These are phyloP conservation scores for Gambusia affinis DNA, from an alignment of 2,113 vertebrate species.

Conservation along the genomic window DNA sequence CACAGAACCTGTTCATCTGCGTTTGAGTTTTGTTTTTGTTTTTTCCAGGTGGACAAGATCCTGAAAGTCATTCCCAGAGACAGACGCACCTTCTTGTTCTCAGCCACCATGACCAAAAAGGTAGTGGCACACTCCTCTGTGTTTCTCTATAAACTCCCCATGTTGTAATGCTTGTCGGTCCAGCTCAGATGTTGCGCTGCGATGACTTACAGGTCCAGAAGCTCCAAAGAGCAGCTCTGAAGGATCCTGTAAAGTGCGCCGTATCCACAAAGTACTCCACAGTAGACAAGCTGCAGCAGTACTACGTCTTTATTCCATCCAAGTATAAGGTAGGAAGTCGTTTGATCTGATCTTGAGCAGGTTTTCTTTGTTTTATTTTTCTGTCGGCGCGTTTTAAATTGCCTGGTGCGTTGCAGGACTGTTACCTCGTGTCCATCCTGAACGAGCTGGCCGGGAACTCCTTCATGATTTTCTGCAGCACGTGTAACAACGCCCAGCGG, in stretches of 20 bases:
- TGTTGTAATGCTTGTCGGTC: background rate
- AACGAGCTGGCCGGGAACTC: conserved; percentile 97
- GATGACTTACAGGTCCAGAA: conserved; percentile 89
- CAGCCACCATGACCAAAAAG: conserved; percentile 99
- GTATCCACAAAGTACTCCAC: conserved; percentile 97
- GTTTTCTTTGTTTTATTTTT: no score
- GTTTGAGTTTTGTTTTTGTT: conserved; percentile 23
- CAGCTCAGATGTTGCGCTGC: background rate
- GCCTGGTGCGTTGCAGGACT: conserved; percentile 81
- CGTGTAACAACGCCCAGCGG: conserved; percentile 94
- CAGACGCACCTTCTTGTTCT: conserved; percentile 93
- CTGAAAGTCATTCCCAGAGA: conserved; percentile 96
- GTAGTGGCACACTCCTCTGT: conserved; percentile 59
- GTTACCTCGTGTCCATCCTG: conserved; percentile 95
- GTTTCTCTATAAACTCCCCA: no score
- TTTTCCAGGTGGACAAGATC: conserved; percentile 94
- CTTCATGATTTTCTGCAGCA: conserved; percentile 98
- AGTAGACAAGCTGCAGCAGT: conserved; percentile 97
- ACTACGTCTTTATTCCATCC: conserved; percentile 95
- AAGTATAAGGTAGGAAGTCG: conserved; percentile 90
- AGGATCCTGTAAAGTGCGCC: conserved; percentile 93
- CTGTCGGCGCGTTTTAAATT: background rate
- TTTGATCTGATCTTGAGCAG: background rate
- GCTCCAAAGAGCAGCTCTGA: conserved; percentile 93
- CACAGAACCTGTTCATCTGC: background rate